These are phyloP conservation scores for Hyaena hyaena DNA, from an alignment of 2,113 vertebrate species.

Conservation along the genomic window DNA sequence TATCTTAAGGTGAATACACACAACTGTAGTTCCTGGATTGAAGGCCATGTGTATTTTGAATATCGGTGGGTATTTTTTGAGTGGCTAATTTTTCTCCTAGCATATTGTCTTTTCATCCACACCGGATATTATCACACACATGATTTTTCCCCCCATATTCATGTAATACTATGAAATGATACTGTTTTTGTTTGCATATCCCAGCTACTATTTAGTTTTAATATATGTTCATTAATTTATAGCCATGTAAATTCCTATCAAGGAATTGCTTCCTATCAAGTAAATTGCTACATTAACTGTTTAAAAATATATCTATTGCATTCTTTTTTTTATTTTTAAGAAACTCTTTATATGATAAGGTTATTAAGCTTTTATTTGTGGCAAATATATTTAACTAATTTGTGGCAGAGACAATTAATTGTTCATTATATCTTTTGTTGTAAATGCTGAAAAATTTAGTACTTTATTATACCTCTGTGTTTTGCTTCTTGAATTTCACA, in stretches of 20 bases:
- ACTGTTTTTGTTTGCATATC: background rate
- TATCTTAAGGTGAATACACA: background rate
- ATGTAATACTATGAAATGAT: background rate
- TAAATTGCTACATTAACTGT: background rate
- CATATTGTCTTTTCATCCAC: background rate
- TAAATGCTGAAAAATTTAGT: background rate
- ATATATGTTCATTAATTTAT: background rate
- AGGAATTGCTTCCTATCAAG: background rate
- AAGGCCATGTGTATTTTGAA: background rate
- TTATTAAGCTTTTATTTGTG: background rate
- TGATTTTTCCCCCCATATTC: background rate
- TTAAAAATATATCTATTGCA: background rate
- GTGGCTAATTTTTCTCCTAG: background rate
- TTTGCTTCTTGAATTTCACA: background rate
- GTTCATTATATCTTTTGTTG: background rate
- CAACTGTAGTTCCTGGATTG: background rate
- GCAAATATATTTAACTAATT: background rate
- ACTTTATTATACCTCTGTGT: background rate
- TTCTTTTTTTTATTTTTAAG: background rate
- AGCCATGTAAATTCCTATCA: background rate
- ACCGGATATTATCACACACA: background rate
- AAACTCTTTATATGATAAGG: background rate
- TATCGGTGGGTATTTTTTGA: background rate
- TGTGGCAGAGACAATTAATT: background rate
- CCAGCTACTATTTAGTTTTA: background rate